phyloP scores from a whole-genome alignment of 1,140 invertebrate genomes.

The Zaprionus ghesquierei region DNA sequence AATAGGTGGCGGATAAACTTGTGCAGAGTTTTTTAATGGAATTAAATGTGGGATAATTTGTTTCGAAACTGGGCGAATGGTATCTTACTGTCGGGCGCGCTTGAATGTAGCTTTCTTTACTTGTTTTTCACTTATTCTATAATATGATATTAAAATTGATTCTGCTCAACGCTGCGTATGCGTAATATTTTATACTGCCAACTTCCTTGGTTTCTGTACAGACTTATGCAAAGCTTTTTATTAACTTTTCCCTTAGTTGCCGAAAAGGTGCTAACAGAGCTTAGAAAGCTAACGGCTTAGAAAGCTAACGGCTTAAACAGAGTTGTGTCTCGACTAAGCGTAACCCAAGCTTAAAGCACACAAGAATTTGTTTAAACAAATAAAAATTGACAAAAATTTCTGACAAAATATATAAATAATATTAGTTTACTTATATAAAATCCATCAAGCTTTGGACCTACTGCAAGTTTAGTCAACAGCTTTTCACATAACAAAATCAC shows the following conservation, averaged over 20 bases:
- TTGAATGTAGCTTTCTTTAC: too few species aligned
- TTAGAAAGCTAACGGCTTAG: conserved; percentile 23
- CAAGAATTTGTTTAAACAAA: not conserved
- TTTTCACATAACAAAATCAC: not conserved
- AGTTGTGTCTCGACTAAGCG: conserved; percentile 11
- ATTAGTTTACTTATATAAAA: not conserved
- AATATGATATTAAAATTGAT: not conserved
- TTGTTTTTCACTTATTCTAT: too few species aligned
- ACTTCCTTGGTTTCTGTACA: conserved; percentile 9
- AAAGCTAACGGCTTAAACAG: not conserved
- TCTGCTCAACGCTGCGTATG: conserved; percentile 12
- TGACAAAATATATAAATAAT: not conserved
- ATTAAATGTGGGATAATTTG: too few species aligned
- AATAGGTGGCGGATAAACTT: too few species aligned
- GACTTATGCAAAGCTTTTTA: conserved; percentile 1
- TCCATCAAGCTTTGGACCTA: not conserved
- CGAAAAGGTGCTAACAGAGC: not conserved
- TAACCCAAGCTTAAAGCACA: conserved; percentile 18
- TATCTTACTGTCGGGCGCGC: too few species aligned
- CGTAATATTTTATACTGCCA: conserved; percentile 27
- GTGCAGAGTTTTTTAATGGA: too few species aligned
- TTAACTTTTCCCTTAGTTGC: not conserved
- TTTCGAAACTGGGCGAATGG: too few species aligned
- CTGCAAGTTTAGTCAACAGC: not conserved
- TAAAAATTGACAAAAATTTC: not conserved